Percentiles rank a stretch among this genome's conserved stretches.
phyloP scores from a whole-genome alignment of 2,888 invertebrate species.

The Megastigmus dorsalis region DNA sequence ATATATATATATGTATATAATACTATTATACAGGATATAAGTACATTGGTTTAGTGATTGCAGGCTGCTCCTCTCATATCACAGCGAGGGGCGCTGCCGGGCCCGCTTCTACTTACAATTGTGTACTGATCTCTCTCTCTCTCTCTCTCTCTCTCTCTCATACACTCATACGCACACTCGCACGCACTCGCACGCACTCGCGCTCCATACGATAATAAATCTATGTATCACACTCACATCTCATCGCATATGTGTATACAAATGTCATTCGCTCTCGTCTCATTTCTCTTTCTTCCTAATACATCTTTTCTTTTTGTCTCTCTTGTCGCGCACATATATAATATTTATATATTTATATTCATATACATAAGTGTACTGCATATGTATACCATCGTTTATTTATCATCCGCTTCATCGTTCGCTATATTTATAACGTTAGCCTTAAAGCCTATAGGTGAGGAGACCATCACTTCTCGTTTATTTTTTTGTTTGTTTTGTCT shows the following conservation, averaged over 20 bases:
- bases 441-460: slow-evolving; percentile 61
- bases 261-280: slow-evolving; percentile 26
- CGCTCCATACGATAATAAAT: slow-evolving; percentile 16
- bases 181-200: not conserved
- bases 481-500: slow-evolving; percentile 2
- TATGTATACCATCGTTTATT: slow-evolving; percentile 14
- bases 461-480: slow-evolving; percentile 62
- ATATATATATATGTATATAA: slow-evolving; percentile 63
- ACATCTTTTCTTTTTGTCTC: slow-evolving; percentile 14
- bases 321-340: slow-evolving; percentile 6
- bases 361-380: slow-evolving; percentile 41
- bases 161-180: no score
- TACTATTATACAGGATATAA: slow-evolving; percentile 74
- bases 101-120: slow-evolving; percentile 70
- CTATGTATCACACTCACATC: slow-evolving; percentile 10
- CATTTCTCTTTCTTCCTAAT: no score
- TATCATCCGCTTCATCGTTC: not conserved
- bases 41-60: slow-evolving; percentile 75
- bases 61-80: slow-evolving; percentile 75
- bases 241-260: slow-evolving; percentile 37
- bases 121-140: no score
- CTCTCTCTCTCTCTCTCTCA: no score
- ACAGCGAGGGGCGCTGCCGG: slow-evolving; percentile 75
- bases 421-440: slow-evolving; percentile 39
- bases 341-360: slow-evolving; percentile 41